Evolutionary conservation across 2,797 vertebrate species (phyloP), one percentile per base, ranked within the genome.

Genomic region (Premnoplex brunnescens): DNA sequence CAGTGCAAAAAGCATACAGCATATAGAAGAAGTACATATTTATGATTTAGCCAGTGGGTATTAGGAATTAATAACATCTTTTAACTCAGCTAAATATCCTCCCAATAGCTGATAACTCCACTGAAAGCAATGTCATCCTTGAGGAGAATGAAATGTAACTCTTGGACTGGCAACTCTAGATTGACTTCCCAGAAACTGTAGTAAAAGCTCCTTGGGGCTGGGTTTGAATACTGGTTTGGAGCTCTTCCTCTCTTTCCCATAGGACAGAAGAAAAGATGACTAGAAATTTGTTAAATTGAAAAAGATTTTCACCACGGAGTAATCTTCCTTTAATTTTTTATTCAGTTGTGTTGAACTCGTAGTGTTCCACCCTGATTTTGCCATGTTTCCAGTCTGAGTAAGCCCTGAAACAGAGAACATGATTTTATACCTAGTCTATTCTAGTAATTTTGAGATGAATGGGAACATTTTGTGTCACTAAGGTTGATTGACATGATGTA

Each of bases 101-200:
- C 41, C 52, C 37, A 48, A 8, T 41, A 5, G 13, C 37, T 73
- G 63, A 72, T 37, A 88, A 17, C 34, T 74, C 32, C 13, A 11
- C 4, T 46, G 19, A 52, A 75, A 74, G 16, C 12, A 37, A 4
- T n/a, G 10, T 48, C 18, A 41, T 51, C 6, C 2, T 26, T 64
- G 62, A 88, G 0, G 14, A 78, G 43, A 66, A 76, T 51, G 39
- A 78, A 48, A 36, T 81, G 22, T 49, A 77, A 20, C n/a, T 62
- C 4, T 51, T 51, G 9, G 13, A 43, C 4, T 69, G n/a, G 6
- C 26, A 14, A 46, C 13, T n/a, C 21, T 0, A 0, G 11, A n/a
- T 94, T 95, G 46, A 32, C 43, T 26, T 76, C 15, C 48, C 41
- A 58, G 36, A 7, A 85, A 8, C 10, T 66, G 21, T 24, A 54